Percentiles rank a stretch among this genome's conserved stretches.
Conservation (phyloP, 2,797 vertebrate species). For the Aulostomus chinensis region DNA sequence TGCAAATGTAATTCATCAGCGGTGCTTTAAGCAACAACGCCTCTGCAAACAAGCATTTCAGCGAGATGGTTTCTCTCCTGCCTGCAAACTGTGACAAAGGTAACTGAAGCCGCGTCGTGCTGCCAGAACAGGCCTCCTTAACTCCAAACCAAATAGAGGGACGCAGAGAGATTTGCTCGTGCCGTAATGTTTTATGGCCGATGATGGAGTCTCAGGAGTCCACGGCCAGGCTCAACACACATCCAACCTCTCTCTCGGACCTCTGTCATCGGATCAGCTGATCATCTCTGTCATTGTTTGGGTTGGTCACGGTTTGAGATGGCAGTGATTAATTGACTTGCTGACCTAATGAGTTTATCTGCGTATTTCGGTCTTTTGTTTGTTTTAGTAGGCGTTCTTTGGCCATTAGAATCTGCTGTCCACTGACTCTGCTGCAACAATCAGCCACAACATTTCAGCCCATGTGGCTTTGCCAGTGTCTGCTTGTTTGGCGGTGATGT, state of each 20-base stretch:
- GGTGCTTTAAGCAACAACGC: conserved; percentile 68
- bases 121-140: conserved; percentile 33
- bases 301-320: conserved; percentile 49
- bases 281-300: conserved; percentile 63
- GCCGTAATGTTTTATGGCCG: conserved; percentile 74
- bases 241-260: conserved; percentile 64
- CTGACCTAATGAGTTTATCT: conserved; percentile 47
- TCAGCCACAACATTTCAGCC: no score
- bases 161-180: conserved; percentile 68
- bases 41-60: conserved; percentile 73
- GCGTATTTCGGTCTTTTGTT: conserved; percentile 37
- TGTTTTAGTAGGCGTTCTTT: not conserved
- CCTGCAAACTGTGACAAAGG: conserved; percentile 65
- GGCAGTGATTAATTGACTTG: conserved; percentile 48
- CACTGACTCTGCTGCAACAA: no score
- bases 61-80: conserved; percentile 45
- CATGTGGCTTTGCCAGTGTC: no score
- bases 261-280: conserved; percentile 76
- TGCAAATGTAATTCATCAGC: conserved; percentile 74
- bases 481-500: no score
- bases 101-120: conserved; percentile 38
- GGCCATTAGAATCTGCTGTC: not conserved
- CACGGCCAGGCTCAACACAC: conserved; percentile 75
- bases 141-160: conserved; percentile 76
- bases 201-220: conserved; percentile 75